Conservation (phyloP, 2,797 vertebrate species). For the Onychomys torridus region DNA sequence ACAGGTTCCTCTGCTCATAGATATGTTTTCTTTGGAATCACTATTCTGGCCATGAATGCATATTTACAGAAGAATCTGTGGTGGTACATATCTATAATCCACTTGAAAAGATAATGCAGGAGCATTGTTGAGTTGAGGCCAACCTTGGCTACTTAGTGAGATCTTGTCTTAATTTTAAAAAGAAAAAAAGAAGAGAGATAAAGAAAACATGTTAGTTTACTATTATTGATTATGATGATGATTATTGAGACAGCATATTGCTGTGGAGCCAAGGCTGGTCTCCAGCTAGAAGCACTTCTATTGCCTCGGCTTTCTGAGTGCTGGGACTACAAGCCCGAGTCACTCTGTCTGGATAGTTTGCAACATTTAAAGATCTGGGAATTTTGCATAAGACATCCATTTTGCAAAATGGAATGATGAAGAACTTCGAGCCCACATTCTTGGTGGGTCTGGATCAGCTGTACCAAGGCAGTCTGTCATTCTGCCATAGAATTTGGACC, state of each 20-base stretch:
- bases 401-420: background rate
- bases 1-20: background rate
- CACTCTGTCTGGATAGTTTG: background rate
- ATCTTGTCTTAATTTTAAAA: background rate
- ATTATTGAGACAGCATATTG: background rate
- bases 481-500: no score
- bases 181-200: background rate
- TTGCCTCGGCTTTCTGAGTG: background rate
- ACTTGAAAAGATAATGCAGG: background rate
- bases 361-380: slow-evolving; percentile 42
- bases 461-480: background rate
- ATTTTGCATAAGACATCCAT: background rate
- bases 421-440: background rate
- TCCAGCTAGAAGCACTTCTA: background rate
- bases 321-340: background rate
- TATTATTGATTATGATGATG: background rate
- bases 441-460: background rate
- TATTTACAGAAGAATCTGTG: background rate
- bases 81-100: background rate
- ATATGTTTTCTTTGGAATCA: background rate
- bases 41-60: background rate
- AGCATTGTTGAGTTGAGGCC: background rate
- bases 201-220: background rate
- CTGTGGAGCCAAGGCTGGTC: background rate
- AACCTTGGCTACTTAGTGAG: background rate